Base-by-base conservation (phyloP, 2,797 vertebrate species). In the Periophthalmus magnuspinnatus region DNA sequence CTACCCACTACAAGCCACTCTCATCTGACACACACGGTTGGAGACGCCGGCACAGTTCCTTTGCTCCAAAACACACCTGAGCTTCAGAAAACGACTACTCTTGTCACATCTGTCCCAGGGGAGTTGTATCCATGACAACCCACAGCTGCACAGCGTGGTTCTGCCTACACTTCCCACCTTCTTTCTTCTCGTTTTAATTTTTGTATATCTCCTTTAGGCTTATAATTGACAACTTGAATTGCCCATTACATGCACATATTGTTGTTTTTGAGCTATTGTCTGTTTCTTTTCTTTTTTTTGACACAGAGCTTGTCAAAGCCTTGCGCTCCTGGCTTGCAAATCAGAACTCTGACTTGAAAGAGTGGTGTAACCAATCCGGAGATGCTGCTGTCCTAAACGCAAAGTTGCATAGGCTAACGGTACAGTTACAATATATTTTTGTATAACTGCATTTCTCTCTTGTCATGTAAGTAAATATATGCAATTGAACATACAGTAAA, bases 321-420 rank as follows among this genome's bases (percentile, higher is more conserved):
- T 99, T 99, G 81, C 94, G 95, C 70, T 90, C 91, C 47, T 97
- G 96, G 97, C 93, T 98, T 64, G 86, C 89, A 32, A 84, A 86
- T 69, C 81, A 91, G 72, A 97, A 94, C 84, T 77, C 84, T 74
- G 89, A 89, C 67, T 88, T 96, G 33, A 95, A 93, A 89, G 91
- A 94, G 34, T 94, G 91, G 68, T 94, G 91, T 70, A 93, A 93
- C 72, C 93, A 89, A 58, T 95, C 94, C 56, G 96, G 95, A n/a
- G 95, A 97, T 80, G 89, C 90, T 71, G 88, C 89, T 79, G 78
- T 82, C 47, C 91, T 97, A 55, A 91, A 88, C 64, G 87, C 89
- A 69, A 97, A 95, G 77, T 92, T 97, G 63, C 90, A 91, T 5
- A 92, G 94, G 61, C 86, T 98, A 17, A 95, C 97, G 96, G 98